phyloP scores from a whole-genome alignment of 1,140 invertebrate species.

The Saxidomus purpurata region DNA sequence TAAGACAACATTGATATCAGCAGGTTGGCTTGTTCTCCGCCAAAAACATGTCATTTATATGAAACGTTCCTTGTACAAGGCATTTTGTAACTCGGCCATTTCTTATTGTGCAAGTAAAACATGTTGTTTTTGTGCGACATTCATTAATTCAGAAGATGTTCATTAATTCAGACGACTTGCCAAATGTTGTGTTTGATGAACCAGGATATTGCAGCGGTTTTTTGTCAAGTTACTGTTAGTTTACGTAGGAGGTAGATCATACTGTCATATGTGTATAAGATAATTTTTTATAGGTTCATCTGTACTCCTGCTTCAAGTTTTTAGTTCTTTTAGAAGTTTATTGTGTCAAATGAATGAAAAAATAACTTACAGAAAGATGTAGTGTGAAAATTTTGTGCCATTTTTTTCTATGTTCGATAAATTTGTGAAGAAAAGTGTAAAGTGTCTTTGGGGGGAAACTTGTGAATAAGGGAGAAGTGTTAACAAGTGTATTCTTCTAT shows the following conservation, averaged over 20 bases:
- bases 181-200: neutral
- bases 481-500: constrained; percentile 12
- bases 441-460: neutral
- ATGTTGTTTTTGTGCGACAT: neutral
- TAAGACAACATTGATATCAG: neutral
- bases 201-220: neutral
- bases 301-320: too few species aligned
- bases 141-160: too few species aligned
- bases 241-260: too few species aligned
- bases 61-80: neutral
- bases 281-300: too few species aligned
- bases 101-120: neutral
- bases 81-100: neutral
- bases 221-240: neutral
- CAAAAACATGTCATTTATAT: constrained; percentile 40
- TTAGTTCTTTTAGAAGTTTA: too few species aligned
- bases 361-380: neutral
- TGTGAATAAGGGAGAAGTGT: neutral
- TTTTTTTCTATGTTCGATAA: too few species aligned
- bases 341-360: neutral
- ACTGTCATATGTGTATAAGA: too few species aligned
- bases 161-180: too few species aligned
- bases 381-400: neutral
- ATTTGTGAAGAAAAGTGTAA: neutral
- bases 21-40: constrained; percentile 17